Conservation (phyloP, 1,140 invertebrate genomes). For the Scaptomyza hsui region DNA sequence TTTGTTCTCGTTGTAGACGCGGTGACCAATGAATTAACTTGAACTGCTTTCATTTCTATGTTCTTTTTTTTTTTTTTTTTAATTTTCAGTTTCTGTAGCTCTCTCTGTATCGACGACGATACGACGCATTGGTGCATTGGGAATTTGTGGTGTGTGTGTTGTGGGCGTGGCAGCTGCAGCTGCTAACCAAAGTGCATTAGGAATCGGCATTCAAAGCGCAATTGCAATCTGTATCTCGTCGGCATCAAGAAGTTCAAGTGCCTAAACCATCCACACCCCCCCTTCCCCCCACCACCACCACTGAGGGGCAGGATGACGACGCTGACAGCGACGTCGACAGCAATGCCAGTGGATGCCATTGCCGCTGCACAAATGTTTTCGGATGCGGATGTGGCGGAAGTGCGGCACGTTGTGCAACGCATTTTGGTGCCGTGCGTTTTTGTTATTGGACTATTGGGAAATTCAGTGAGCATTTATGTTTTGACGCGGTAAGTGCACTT, state of each 20-base stretch:
- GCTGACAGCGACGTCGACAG: conserved; percentile 23
- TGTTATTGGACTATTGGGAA: conserved; percentile 89
- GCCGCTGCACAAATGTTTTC: conserved; percentile 73
- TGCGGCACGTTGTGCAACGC: conserved; percentile 86
- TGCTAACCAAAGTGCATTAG: conserved; percentile 29
- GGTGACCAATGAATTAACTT: conserved; percentile 11
- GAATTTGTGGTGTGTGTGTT: conserved; percentile 11
- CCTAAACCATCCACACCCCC: background rate
- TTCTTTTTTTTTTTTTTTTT: conserved; percentile 23
- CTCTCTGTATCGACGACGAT: conserved; percentile 9
- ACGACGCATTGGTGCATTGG: conserved; percentile 16
- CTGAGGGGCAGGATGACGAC: conserved; percentile 39
- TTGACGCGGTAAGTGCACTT: conserved; percentile 86
- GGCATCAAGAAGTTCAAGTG: conserved; percentile 23
- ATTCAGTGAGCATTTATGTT: conserved; percentile 89
- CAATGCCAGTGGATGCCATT: conserved; percentile 43
- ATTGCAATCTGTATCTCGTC: conserved; percentile 38
- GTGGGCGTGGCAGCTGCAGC: conserved; percentile 31
- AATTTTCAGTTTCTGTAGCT: conserved; percentile 30
- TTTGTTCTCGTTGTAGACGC: background rate
- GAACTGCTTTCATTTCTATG: conserved; percentile 5
- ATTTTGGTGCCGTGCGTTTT: conserved; percentile 89
- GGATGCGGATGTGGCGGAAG: conserved; percentile 77
- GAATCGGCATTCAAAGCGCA: conserved; percentile 29
- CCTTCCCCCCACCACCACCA: background rate